Evolutionary conservation across 2,113 vertebrate genomes (phyloP).

Genomic region (Procavia capensis): DNA sequence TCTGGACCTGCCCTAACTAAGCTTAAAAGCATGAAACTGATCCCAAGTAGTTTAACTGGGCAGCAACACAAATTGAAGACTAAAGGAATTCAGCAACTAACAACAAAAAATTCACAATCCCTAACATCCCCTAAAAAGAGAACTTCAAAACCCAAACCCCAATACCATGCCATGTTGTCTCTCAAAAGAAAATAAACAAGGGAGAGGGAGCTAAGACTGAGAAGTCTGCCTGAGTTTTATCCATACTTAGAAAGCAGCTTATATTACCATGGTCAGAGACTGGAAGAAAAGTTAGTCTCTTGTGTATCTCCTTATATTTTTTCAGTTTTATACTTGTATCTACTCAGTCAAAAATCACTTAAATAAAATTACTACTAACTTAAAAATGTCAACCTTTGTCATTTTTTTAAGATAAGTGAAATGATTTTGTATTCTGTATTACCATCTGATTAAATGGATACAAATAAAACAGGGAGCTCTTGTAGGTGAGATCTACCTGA

Average conservation of each 20-base stretch:
- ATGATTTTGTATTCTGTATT: neutral
- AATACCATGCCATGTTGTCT: neutral
- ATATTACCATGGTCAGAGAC: neutral
- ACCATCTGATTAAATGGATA: neutral
- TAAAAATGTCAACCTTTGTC: neutral
- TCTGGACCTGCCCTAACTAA: neutral
- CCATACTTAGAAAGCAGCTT: neutral
- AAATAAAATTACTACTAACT: conserved; percentile 16
- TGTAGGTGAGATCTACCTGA: neutral
- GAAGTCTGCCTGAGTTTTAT: neutral
- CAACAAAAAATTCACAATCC: neutral
- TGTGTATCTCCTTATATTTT: neutral
- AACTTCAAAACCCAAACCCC: neutral
- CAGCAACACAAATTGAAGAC: neutral
- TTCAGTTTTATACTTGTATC: neutral
- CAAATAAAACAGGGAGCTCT: neutral
- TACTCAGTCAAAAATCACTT: neutral
- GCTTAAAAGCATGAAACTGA: neutral
- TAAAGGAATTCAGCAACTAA: conserved; percentile 9
- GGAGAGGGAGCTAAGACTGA: neutral
- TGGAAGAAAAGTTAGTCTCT: neutral
- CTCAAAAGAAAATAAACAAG: neutral
- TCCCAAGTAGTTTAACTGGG: neutral
- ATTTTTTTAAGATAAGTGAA: neutral
- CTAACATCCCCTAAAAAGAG: neutral